These are phyloP conservation scores for Schizopygopsis malacanthus DNA, from an alignment of 2,797 vertebrate species.

Conservation along the genomic window DNA sequence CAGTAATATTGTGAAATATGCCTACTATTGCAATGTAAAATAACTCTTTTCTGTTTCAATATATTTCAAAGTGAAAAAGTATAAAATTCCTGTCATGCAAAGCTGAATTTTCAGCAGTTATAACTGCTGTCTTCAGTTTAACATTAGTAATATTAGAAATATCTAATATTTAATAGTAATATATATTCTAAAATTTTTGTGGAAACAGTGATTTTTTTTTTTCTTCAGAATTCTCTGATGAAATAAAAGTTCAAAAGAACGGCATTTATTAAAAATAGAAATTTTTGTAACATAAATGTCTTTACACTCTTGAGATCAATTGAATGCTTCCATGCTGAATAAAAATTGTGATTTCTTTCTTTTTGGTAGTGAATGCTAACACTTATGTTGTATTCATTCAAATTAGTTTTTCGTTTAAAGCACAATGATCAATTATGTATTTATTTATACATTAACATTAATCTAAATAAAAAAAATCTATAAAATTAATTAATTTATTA, in stretches of 20 bases:
- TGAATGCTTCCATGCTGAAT: neutral
- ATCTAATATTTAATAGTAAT: neutral
- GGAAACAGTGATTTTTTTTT: neutral
- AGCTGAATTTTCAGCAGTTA: no score
- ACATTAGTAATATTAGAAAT: neutral
- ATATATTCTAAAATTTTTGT: neutral
- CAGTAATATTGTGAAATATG: neutral
- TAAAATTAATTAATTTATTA: no score
- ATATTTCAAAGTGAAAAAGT: neutral
- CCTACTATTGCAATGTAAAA: neutral
- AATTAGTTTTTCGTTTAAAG: neutral
- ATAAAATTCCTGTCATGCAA: neutral
- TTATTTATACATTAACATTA: neutral
- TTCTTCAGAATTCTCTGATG: neutral
- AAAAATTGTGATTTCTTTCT: neutral
- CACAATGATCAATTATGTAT: neutral
- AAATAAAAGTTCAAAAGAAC: neutral
- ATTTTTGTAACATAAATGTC: neutral
- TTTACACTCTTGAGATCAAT: neutral
- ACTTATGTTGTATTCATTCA: neutral
- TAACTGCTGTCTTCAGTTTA: neutral
- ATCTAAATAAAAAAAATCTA: neutral
- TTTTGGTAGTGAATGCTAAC: neutral
- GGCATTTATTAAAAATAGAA: neutral
- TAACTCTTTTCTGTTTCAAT: neutral